Evolutionary conservation across 2,113 vertebrate genomes (phyloP), one percentile per base, ranked within the genome.

Genomic region (Eonycteris spelaea): DNA sequence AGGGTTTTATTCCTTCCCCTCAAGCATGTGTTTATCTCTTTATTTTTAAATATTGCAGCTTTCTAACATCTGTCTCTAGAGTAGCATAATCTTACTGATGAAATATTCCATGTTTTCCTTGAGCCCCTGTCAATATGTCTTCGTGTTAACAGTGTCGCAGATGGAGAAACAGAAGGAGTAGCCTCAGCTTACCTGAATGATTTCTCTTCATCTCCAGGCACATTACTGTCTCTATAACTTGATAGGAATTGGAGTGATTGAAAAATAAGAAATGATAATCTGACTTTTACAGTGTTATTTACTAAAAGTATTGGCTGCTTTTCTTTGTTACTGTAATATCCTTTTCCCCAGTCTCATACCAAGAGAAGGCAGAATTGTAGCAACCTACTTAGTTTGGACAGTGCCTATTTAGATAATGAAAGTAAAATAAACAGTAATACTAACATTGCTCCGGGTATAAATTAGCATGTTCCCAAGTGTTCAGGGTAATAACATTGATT

Each of bases 41-140:
- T 98, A 98, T 99, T 99, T 99, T 98, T 98, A 98, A 98, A 98
- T 98, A 98, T 99, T 98, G 98, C 97, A 98, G 98, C 98, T 98
- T 98, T 97, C 97, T 98, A 99, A 99, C 99, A 99, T 99, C 99
- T 99, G 99, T 99, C 98, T 98, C 95, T 96, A 98, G 98, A 95
- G 96, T 85, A 95, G 98, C 98, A 98, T 99, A 99, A 99, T 99
- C 99, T 99, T 96, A 97, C 97, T 99, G 98, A 99, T 99, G 98
- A 99, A 99, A 99, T 98, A 99, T 97, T 99, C 99, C 97, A 98
- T 98, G 98, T 99, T 98, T 98, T 98, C 98, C 98, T 99, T 98
- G 98, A 99, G 98, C 98, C 97, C 95, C 97, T 98, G 98, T 99
- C 99, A 99, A 98, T 99, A 99, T 99, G 99, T 98, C 98, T 98